A percentile compares a stretch with the other conserved stretches of the same genome.
phyloP scores from a whole-genome alignment of 2,113 vertebrate species.

The Zingel zingel region DNA sequence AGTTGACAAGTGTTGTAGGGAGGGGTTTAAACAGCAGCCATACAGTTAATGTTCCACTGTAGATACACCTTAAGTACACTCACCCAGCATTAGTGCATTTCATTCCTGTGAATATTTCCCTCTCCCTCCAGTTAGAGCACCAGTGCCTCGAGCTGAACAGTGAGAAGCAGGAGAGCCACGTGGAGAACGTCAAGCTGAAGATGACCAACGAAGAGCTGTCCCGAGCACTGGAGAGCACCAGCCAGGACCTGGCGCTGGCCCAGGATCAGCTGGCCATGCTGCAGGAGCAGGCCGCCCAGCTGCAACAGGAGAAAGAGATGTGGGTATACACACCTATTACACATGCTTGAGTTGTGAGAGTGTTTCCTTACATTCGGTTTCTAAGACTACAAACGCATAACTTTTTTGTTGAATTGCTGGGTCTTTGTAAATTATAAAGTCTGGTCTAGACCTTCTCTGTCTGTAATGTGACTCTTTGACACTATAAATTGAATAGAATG shows the following conservation, averaged over 20 bases:
- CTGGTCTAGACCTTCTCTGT: too few species aligned
- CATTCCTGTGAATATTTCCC: not conserved
- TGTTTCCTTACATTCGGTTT: not conserved
- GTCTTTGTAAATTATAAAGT: too few species aligned
- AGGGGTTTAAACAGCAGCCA: slow-evolving; percentile 22
- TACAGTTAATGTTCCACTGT: not conserved
- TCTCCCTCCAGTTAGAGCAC: slow-evolving; percentile 86
- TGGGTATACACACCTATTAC: slow-evolving; percentile 70
- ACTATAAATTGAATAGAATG: too few species aligned
- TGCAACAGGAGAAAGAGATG: slow-evolving; percentile 93
- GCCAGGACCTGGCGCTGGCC: slow-evolving; percentile 85
- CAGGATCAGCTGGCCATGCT: slow-evolving; percentile 90
- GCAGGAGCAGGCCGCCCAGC: slow-evolving; percentile 86
- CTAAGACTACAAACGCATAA: too few species aligned
- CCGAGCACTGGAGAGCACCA: slow-evolving; percentile 85
- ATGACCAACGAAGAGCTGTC: slow-evolving; percentile 90
- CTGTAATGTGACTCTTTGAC: too few species aligned
- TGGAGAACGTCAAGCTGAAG: slow-evolving; percentile 92
- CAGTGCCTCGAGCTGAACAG: slow-evolving; percentile 88
- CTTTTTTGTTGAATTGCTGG: too few species aligned
- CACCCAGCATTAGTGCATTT: slow-evolving; percentile 3
- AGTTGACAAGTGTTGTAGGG: slow-evolving; percentile 2
- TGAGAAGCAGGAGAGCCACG: slow-evolving; percentile 88
- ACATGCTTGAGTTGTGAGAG: not conserved
- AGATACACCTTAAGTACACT: not conserved